Conservation (phyloP, 2,797 vertebrate species). For the Cheirogaleus major region DNA sequence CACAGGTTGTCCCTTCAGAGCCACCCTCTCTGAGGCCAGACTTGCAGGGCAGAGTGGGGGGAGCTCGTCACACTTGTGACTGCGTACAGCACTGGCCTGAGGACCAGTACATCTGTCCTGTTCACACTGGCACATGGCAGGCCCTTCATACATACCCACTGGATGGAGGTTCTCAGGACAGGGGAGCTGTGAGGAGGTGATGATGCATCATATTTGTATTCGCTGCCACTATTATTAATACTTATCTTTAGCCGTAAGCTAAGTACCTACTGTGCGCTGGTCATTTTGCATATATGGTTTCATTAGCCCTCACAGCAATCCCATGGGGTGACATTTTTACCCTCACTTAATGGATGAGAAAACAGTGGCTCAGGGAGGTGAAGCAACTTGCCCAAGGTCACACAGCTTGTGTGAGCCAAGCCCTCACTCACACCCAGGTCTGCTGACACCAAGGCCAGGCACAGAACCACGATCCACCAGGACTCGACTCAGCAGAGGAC, state of each 20-base stretch:
- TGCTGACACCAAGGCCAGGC: neutral
- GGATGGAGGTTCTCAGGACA: neutral
- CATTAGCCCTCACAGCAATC: neutral
- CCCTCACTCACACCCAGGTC: neutral
- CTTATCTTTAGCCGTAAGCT: neutral
- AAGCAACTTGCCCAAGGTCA: neutral
- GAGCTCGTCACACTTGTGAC: neutral
- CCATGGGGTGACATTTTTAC: neutral
- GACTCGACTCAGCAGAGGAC: neutral
- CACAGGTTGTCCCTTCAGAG: neutral
- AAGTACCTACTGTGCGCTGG: neutral
- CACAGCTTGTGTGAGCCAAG: neutral
- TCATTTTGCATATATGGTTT: neutral
- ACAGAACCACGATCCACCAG: neutral
- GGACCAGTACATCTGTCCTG: too few species aligned
- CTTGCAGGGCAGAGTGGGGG: accelerated
- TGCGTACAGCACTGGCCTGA: too few species aligned
- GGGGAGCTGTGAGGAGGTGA: neutral
- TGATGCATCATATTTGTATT: accelerated
- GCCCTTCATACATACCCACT: neutral
- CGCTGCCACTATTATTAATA: neutral
- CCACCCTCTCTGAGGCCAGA: neutral
- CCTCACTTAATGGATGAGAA: neutral
- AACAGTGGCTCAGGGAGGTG: neutral
- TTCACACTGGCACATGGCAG: neutral